Conservation (phyloP, 1,140 invertebrate species). For the Metopolophium dirhodum region DNA sequence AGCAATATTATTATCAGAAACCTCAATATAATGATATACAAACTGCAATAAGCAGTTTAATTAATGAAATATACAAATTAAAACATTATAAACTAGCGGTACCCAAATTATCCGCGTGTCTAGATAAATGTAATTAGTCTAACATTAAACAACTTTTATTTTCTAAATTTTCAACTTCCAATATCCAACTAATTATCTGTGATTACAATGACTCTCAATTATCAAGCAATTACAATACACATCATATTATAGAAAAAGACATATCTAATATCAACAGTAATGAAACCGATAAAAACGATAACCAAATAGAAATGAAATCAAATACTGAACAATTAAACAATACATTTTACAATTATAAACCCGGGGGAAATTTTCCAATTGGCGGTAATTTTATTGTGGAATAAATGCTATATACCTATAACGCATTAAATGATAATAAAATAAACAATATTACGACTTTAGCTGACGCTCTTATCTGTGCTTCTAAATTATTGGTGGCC, state of each 20-base stretch:
- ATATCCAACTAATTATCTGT: background rate
- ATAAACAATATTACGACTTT: no score
- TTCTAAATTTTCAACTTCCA: background rate
- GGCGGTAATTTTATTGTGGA: no score
- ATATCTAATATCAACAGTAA: background rate
- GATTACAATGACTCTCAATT: background rate
- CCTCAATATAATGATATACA: background rate
- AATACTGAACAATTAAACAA: background rate
- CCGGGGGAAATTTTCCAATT: no score
- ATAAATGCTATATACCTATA: no score
- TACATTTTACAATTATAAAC: background rate
- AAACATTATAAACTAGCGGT: background rate
- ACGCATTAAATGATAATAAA: no score
- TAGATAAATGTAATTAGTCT: background rate
- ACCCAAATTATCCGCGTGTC: background rate
- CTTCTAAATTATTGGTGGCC: no score
- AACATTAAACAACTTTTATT: background rate
- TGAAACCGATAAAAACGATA: background rate
- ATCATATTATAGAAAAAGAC: background rate
- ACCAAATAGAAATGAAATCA: background rate
- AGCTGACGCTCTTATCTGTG: no score
- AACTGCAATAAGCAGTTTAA: background rate
- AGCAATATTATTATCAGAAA: background rate
- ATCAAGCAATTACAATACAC: background rate
- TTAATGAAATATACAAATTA: background rate